Base-by-base conservation (phyloP, 2,113 vertebrate species). In the Chloebia gouldiae region DNA sequence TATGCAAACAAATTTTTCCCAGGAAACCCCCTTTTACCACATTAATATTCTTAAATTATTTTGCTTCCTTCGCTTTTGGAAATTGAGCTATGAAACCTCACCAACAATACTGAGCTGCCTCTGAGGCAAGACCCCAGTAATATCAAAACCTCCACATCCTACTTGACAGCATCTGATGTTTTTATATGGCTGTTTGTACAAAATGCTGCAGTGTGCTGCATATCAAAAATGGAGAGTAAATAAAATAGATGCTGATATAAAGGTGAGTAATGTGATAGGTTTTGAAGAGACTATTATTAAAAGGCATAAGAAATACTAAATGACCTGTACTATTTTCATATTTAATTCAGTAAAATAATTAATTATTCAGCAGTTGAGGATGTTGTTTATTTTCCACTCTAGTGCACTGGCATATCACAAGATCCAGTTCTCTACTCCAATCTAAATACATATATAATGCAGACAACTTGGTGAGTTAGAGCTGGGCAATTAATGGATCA, bases 311-410 rank as follows among this genome's bases (percentile, higher is more conserved):
- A 49, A 88, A 83, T 96, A 93, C 71, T 70, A 70, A 60, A 83
- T 92, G 53, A 86, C 71, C 11, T 47, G 31, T 56, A 54, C 22
- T 20, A 64, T 95, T 95, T 96, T 93, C 47, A 94, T 96, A 90
- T 95, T 94, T 93, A 96, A 93, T 90, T 96, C 68, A 94, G 56
- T 77, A 59, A 82, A 90, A 59, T 4, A 86, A 66, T 95, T 86
- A 83, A 95, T 96, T 94, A 95, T 96, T 95, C 66, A 95, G 57
- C n/a, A 88, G 64, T 20, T 81, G 68, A 75, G 40, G 35, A 69
- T 83, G 76, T 25, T 73, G 49, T 71, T 66, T 71, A 21, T 90
- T 95, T 96, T 96, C 88, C 51, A 84, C 79, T 81, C 68, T 22
- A 71, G 23, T 81, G 87, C 66, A 68, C 78, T 90, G 59, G n/a